Base-by-base conservation (phyloP, 37 sponge, comb jelly and placozoan species). In the Cliona cf. orientalis region DNA sequence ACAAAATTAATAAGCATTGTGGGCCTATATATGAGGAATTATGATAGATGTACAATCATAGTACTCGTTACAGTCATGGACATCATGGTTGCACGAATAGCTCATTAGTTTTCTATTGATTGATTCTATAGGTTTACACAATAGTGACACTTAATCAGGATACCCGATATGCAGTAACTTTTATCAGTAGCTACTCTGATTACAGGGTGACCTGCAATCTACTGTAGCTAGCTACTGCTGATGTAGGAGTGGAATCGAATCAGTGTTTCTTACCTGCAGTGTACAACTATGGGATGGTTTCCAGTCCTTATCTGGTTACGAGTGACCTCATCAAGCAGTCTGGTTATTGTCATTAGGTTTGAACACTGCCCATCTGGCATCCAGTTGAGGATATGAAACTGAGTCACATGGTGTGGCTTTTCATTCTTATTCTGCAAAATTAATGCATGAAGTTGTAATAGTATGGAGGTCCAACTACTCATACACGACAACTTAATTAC, bases 351-450 rank as follows among this genome's bases (percentile, higher is more conserved):
- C 7, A 19, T 19, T 32, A 72, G 32, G 49, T 82, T 71, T 19
- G 82, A 59, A 71, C 82, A 82, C 62, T 71, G 72, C 17, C 82
- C 82, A 82, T 82, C 82, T 28, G 82, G 73, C 21, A 41, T 58
- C 82, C 82, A 82, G 65, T 82, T 82, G 7, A 58, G 49, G 34
- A 82, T 2, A 12, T 82, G 82, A 23, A 82, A 58, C 53, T 72
- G 72, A 17, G 46, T 67, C 38, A 67, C 68, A 21, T 67, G 34
- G 14, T 6, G 64, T n/a, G 25, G 14, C 33, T 7, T 25, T 21
- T 67, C 68, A 33, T 2, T 36, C 68, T 67, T 5, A 36, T 7
- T 32, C 39, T 37, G 5, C 26, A 61, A 61, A n/a, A 36, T 44
- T 6, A 43, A 46, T 72, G 46, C 25, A 46, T 72, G 53, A 42